Evolutionary conservation across 2,113 vertebrate species (phyloP).

Genomic region (Myotis davidii): DNA sequence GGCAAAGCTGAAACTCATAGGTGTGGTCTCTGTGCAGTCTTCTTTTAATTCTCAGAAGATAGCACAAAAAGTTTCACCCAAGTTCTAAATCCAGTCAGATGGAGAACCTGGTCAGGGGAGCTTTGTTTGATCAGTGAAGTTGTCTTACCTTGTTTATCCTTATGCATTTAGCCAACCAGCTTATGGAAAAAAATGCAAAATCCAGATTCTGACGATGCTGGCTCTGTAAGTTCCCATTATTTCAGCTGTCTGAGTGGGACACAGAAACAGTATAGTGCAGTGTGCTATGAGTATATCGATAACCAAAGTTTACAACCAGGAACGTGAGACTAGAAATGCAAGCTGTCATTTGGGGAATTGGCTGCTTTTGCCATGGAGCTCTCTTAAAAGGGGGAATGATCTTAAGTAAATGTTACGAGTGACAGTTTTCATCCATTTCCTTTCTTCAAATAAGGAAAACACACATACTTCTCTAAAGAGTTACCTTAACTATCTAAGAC

Average conservation of each 20-base stretch:
- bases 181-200: background rate
- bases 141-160: slow-evolving; percentile 32
- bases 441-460: slow-evolving; percentile 58
- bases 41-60: slow-evolving; percentile 47
- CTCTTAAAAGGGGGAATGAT: slow-evolving; percentile 44
- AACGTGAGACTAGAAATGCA: slow-evolving; percentile 43
- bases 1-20: slow-evolving; percentile 32
- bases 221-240: slow-evolving; percentile 19
- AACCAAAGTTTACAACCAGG: background rate
- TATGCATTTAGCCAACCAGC: slow-evolving; percentile 12
- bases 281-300: background rate
- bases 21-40: slow-evolving; percentile 52
- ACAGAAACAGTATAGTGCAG: background rate
- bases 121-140: background rate
- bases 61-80: slow-evolving; percentile 36
- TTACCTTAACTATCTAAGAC: slow-evolving; percentile 1
- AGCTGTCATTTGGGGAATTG: slow-evolving; percentile 52
- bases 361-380: slow-evolving; percentile 1
- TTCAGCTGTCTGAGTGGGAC: background rate
- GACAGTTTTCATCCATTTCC: slow-evolving; percentile 41
- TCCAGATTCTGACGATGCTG: background rate
- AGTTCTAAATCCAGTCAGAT: slow-evolving; percentile 35
- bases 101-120: background rate
- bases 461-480: slow-evolving; percentile 4
- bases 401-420: slow-evolving; percentile 13